phyloP scores from a whole-genome alignment of 2,797 vertebrate species.

The Anomalospiza imberbis region DNA sequence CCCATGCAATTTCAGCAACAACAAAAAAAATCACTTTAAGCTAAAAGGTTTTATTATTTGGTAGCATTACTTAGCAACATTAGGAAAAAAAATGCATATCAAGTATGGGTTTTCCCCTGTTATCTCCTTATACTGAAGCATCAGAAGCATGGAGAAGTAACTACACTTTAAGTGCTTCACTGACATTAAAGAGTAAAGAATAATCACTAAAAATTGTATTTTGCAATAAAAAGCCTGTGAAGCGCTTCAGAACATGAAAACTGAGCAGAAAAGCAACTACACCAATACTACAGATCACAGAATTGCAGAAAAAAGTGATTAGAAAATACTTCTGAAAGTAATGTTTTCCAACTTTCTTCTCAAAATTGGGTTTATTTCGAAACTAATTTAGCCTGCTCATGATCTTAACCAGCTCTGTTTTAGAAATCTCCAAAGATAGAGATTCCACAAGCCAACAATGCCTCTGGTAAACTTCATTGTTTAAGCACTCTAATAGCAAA shows the following conservation, averaged over 20 bases:
- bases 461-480: neutral
- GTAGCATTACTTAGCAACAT: neutral
- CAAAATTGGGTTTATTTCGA: neutral
- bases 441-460: neutral
- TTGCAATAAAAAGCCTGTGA: neutral
- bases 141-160: neutral
- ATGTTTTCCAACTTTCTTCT: neutral
- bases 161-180: neutral
- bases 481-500: neutral
- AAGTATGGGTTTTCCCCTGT: neutral
- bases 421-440: neutral
- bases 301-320: accelerated
- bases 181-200: neutral
- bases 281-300: neutral
- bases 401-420: neutral
- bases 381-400: neutral
- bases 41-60: neutral
- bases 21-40: neutral
- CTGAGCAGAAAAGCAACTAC: neutral
- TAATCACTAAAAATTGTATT: neutral
- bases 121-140: neutral
- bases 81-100: neutral
- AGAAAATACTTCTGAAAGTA: neutral
- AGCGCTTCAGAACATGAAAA: neutral
- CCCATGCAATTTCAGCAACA: neutral